Conservation (phyloP, 2,888 invertebrate genomes). For the Drosophila prostipennis region DNA sequence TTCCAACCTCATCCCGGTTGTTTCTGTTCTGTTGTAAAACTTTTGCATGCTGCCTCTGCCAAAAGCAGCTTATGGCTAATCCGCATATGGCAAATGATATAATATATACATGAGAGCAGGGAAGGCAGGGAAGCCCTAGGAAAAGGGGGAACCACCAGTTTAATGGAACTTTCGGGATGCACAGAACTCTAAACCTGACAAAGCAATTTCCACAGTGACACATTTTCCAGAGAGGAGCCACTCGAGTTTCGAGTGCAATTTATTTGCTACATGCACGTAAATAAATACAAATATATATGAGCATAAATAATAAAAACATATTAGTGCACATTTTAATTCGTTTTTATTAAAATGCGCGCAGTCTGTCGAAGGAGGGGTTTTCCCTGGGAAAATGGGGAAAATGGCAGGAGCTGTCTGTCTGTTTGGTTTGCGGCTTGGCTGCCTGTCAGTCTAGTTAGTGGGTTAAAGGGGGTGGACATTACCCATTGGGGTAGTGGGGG, state of each 20-base stretch:
- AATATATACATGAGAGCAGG: conserved; percentile 60
- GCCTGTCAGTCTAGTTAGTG: conserved; percentile 23
- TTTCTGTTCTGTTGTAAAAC: conserved; percentile 34
- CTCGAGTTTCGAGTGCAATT: conserved; percentile 64
- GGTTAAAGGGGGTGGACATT: neutral
- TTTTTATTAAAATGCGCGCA: conserved; percentile 66
- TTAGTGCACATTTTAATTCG: conserved; percentile 77
- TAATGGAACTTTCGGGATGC: conserved; percentile 29
- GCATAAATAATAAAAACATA: conserved; percentile 74
- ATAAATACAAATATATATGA: conserved; percentile 59
- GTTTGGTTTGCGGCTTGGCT: conserved; percentile 58
- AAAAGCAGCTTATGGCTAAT: conserved; percentile 75
- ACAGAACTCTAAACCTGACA: conserved; percentile 54
- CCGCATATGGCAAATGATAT: conserved; percentile 78
- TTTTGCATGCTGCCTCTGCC: conserved; percentile 38
- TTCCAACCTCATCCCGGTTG: conserved; percentile 24
- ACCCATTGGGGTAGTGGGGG: conserved; percentile 4
- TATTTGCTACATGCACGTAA: conserved; percentile 62
- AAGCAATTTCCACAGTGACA: conserved; percentile 65
- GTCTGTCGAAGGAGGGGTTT: neutral
- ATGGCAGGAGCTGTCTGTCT: conserved; percentile 28
- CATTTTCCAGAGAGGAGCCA: conserved; percentile 43
- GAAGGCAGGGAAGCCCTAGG: conserved; percentile 5
- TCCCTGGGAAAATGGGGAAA: neutral
- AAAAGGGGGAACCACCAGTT: neutral